These are phyloP conservation scores for Euborellia annulipes DNA, from an alignment of 1,140 invertebrate species.

Conservation along the genomic window DNA sequence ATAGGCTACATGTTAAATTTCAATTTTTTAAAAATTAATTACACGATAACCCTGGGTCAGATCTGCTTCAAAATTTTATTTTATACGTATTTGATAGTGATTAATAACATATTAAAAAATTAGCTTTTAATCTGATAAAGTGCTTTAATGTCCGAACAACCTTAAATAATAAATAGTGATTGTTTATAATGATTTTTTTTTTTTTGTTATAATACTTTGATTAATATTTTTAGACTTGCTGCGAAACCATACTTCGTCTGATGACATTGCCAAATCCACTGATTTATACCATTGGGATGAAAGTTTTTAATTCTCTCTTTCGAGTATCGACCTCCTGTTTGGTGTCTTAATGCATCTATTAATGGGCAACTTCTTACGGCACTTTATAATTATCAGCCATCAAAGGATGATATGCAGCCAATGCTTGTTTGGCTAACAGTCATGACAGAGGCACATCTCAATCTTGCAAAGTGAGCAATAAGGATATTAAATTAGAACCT, in stretches of 20 bases:
- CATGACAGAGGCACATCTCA: constrained; percentile 63
- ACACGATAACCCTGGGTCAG: too few relatives aligned
- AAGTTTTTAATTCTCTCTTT: constrained; percentile 65
- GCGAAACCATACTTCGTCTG: constrained; percentile 62
- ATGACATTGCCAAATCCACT: constrained; percentile 73
- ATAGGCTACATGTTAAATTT: too few relatives aligned
- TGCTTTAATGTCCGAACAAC: too few relatives aligned
- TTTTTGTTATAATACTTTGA: too few relatives aligned
- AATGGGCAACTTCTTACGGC: constrained; percentile 65
- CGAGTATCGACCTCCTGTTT: constrained; percentile 32
- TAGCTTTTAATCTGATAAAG: too few relatives aligned
- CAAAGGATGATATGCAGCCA: constrained; percentile 54
- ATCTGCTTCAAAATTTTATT: too few relatives aligned
- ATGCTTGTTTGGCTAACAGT: constrained; percentile 71
- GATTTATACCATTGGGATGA: constrained; percentile 60
- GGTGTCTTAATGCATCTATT: constrained; percentile 35
- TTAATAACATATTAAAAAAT: too few relatives aligned
- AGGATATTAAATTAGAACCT: too few relatives aligned
- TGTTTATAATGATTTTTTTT: too few relatives aligned
- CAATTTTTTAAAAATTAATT: too few relatives aligned
- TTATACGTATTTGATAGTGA: too few relatives aligned
- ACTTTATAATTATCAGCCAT: constrained; percentile 69
- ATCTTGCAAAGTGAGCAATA: constrained; percentile 44
- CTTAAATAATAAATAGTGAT: too few relatives aligned
- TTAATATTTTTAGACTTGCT: constrained; percentile 35